Base-by-base conservation (phyloP, 2,888 invertebrate species). In the Beris chalybata region DNA sequence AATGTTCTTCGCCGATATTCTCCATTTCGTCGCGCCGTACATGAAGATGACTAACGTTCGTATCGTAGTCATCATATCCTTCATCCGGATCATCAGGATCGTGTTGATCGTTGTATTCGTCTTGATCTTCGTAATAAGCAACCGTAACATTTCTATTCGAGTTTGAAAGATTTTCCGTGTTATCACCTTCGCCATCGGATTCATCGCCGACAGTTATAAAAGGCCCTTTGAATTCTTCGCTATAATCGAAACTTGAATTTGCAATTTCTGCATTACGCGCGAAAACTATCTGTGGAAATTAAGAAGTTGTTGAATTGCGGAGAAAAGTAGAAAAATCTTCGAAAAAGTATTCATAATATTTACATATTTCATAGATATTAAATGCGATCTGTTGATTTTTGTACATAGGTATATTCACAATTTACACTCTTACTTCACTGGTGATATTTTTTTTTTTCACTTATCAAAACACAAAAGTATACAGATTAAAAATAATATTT, bases 131-230 rank as follows among this genome's bases (percentile, higher is more conserved):
- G 5, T 38, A 9, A 3, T 5, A 38, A 38, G 38, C 38, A 22
- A 22, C 22, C 5, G 38, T 38, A 38, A 32, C 12, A 22, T 61
- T 22, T 38, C 15, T n/a, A 32, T 32, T 48, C 13, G 15, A 13
- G 6, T 6, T 59, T 5, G 48, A 5, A 4, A 13, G 11, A 12
- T 38, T 38, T 15, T 32, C 22, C 4, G 9, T 11, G 7, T 31
- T 31, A 30, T n/a, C 31, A 11, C 9, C 31, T 7, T 52, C 11
- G 11, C 50, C 38, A 6, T 5, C 4, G 4, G 13, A 7, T 29
- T 61, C 61, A n/a, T 59, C 59, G 12, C 61, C 61, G 5, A 61
- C 61, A 13, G 61, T 50, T 38, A 61, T 61, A 15, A 61, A 61
- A 4, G 61, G 61, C 5, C 61, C 61, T 32, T 43, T 50, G 4